Evolutionary conservation across 2,888 invertebrate species (phyloP), one percentile per base, ranked within the genome.

Genomic region (Pseudococcus jackbeardsleyi): DNA sequence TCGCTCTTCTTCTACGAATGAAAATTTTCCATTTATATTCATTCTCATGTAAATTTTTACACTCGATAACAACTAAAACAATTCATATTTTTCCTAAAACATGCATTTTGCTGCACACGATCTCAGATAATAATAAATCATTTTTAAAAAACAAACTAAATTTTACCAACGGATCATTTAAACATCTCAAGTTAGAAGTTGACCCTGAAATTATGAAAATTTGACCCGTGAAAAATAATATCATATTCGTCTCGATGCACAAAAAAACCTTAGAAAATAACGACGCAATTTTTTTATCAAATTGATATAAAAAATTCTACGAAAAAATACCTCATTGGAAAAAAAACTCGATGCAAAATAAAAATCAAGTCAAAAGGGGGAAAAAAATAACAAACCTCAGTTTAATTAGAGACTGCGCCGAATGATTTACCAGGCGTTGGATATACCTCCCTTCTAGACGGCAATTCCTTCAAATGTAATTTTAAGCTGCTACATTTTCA

Each of bases 401-500:
- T 64, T 82, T 82, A 82, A 82, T 77, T 77, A 46, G 46, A 82
- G 79, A 82, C 79, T 82, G 79, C 79, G 79, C 79, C 79, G 79
- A 82, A 82, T 19, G 79, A 46, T 82, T 46, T 46, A 46, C 46
- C 7, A 33, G 77, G 39, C 17, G 46, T 46, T 82, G 46, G 46
- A 42, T 79, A n/a, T 82, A 6, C 79, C 46, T 39, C 79, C 46
- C 79, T 82, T 46, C 46, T 42, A 82, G 46, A 46, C 79, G 79
- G 46, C 46, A 11, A 46, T 22, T 82, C 42, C 33, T 42, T 77
- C 17, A 39, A 26, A 77, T 42, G 77, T 77, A 77, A 77, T 42
- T 77, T 77, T 77, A 77, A 42, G 42, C 39, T 19, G 8, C 19
- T 46, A 46, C 79, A 82, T 82, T 82, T 82, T 82, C 79, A 46